phyloP scores from a whole-genome alignment of 2,888 invertebrate species.

The Dorcus hopei region DNA sequence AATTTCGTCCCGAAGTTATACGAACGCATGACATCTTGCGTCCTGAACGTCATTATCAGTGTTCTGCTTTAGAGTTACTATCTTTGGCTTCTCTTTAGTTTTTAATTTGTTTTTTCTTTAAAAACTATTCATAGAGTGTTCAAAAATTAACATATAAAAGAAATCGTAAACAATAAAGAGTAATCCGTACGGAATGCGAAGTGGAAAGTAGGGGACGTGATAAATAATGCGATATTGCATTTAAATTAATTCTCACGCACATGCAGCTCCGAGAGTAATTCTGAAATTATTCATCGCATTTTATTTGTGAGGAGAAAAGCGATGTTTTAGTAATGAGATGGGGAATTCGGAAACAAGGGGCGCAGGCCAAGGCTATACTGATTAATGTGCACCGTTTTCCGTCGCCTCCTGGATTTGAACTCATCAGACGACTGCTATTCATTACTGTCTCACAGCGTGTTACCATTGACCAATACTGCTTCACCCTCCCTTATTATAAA shows the following conservation, averaged over 20 bases:
- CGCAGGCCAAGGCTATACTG: conserved; percentile 22
- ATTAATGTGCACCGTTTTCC: conserved; percentile 34
- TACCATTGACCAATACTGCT: conserved; percentile 1
- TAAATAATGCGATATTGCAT: conserved; percentile 31
- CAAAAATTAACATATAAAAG: too few species aligned
- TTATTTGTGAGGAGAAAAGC: conserved; percentile 32
- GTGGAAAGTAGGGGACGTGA: not conserved
- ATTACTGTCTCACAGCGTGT: conserved; percentile 37
- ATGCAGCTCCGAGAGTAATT: conserved; percentile 25
- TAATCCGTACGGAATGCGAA: conserved; percentile 10
- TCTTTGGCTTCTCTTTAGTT: too few species aligned
- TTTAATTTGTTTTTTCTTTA: too few species aligned
- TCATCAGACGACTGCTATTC: conserved; percentile 41
- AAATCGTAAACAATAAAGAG: not conserved
- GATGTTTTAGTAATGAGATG: conserved; percentile 40
- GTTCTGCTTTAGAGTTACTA: too few species aligned
- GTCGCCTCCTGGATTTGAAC: conserved; percentile 43
- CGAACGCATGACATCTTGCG: too few species aligned
- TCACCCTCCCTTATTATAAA: not conserved
- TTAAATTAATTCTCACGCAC: conserved; percentile 27
- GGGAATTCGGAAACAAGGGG: conserved; percentile 31
- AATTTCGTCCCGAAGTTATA: too few species aligned
- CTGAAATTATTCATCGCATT: conserved; percentile 35
- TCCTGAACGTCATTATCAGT: too few species aligned
- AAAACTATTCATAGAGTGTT: too few species aligned